Percentiles rank a stretch among this genome's conserved stretches.
Evolutionary conservation across 2,797 vertebrate species (phyloP).

Genomic region (Tiaroga cobitis): DNA sequence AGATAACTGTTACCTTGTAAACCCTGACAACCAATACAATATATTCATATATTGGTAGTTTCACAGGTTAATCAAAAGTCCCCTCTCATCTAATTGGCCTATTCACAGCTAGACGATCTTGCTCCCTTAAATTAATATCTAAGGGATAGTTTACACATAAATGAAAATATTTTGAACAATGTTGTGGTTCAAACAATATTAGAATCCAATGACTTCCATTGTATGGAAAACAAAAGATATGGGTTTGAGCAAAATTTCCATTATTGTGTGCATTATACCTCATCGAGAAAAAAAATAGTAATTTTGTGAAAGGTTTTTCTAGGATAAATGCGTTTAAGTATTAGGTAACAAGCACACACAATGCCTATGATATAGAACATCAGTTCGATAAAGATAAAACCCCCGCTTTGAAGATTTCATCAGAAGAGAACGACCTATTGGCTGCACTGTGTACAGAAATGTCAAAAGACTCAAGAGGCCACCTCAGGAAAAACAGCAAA

Average conservation of each 20-base stretch:
- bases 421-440: neutral
- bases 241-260: neutral
- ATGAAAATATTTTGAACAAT: neutral
- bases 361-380: neutral
- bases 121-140: too few relatives aligned
- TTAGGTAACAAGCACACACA: neutral
- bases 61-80: neutral
- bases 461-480: conserved; percentile 7
- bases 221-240: neutral
- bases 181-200: neutral
- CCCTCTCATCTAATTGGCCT: too few relatives aligned
- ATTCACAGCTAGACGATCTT: too few relatives aligned
- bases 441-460: neutral
- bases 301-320: neutral
- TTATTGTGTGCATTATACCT: neutral
- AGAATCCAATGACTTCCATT: neutral
- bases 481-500: neutral
- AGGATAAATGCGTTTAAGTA: neutral
- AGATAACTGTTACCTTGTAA: too few relatives aligned
- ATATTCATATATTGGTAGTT: neutral
- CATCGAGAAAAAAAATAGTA: neutral
- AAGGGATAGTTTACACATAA: neutral
- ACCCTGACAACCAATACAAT: too few relatives aligned
- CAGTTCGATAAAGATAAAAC: neutral
- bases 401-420: neutral